Base-by-base conservation (phyloP, 1,140 invertebrate genomes). In the Vanessa tameamea region DNA sequence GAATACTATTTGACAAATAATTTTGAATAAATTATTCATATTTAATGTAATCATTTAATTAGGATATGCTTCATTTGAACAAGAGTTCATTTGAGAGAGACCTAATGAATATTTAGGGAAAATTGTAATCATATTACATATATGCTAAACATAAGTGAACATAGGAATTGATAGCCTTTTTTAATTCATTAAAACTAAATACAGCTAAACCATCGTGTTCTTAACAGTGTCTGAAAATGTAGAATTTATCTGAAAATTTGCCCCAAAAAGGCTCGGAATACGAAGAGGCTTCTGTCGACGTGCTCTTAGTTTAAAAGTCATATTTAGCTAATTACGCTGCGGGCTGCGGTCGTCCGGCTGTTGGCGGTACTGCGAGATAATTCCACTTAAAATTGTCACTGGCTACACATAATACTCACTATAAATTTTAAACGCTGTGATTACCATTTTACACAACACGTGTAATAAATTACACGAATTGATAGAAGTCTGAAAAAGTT, bases 251-350 rank as follows among this genome's bases (percentile, higher is more conserved):
- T 78, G 71, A 77, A 82, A 83, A 83, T 82, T 64, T 72, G 72
- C 69, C 80, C 77, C 76, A 77, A 84, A 86, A 83, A 82, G 75
- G 72, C 73, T 77, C 48, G 79, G 78, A 37, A 37, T 61, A 37
- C 57, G 23, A 61, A 61, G 77, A 79, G 81, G 74, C 75, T 79
- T 78, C 77, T 83, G 77, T 74, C 65, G 47, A 69, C 64, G 76
- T 70, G 78, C 82, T 87, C 82, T 86, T 86, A 84, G 83, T 87
- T 87, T 87, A 83, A 88, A 90, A 87, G 86, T 87, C 82, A 90
- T 88, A 89, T 90, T 88, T 83, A 86, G 82, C 82, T 90, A 90
- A 88, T 90, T 88, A 90, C 80, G 76, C 78, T 80, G 78, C 78
- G 81, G 83, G 61, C 73, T 83, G 83, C 78, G 79, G 79, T 76